Conservation (phyloP, 2,888 invertebrate species). For the Ophion ventricosus region DNA sequence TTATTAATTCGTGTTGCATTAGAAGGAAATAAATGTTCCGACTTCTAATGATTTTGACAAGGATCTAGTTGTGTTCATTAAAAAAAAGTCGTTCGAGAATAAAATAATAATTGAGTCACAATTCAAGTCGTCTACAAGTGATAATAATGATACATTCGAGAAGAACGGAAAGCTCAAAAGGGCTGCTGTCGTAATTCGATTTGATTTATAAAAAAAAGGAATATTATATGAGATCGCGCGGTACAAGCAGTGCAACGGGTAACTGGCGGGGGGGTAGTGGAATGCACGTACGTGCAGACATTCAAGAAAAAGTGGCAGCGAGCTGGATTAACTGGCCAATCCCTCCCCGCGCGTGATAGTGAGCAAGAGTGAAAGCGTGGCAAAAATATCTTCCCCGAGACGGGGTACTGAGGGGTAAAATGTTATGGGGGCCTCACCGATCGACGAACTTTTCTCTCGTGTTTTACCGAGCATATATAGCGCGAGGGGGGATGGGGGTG, state of each 20-base stretch:
- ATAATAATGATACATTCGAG: too few species aligned
- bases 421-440: constrained; percentile 56
- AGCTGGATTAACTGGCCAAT: constrained; percentile 35
- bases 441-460: constrained; percentile 58
- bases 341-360: constrained; percentile 19
- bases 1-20: too few species aligned
- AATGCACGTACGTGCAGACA: constrained; percentile 36
- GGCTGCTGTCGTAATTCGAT: too few species aligned
- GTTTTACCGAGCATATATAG: constrained; percentile 36
- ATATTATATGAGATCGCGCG: background rate
- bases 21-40: too few species aligned
- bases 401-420: constrained; percentile 4
- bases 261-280: constrained; percentile 5
- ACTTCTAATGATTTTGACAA: too few species aligned
- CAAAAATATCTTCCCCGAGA: constrained; percentile 62
- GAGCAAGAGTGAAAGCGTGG: constrained; percentile 69
- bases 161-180: too few species aligned
- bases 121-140: too few species aligned
- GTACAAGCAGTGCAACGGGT: background rate
- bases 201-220: too few species aligned
- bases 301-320: constrained; percentile 26
- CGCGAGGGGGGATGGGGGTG: background rate
- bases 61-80: too few species aligned
- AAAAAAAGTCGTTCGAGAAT: too few species aligned
- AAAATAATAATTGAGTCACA: too few species aligned